phyloP scores from a whole-genome alignment of 2,113 vertebrate species.

The Ibidorhyncha struthersii region DNA sequence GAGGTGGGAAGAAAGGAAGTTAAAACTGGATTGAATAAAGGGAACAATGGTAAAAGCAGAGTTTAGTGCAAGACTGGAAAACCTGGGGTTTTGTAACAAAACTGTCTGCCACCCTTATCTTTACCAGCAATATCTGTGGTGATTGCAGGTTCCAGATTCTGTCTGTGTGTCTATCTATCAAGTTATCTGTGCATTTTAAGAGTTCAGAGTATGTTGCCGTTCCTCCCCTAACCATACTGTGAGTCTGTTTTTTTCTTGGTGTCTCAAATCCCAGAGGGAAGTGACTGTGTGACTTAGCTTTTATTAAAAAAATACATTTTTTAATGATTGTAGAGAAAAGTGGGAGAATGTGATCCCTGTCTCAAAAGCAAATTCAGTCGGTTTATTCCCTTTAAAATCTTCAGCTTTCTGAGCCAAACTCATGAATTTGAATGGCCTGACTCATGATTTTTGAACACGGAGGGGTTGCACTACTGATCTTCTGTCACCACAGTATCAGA shows the following conservation, averaged over 20 bases:
- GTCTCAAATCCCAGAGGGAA: conserved; percentile 11
- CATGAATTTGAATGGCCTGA: not conserved
- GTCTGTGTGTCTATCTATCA: not conserved
- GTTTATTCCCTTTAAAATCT: not conserved
- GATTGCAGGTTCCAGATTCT: conserved; percentile 6
- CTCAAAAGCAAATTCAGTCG: not conserved
- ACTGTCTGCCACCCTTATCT: conserved; percentile 21
- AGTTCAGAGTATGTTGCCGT: not conserved
- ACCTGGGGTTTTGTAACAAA: conserved; percentile 12
- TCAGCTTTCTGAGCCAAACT: not conserved
- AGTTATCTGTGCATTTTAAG: conserved; percentile 20
- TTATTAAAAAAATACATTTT: not conserved
- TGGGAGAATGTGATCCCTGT: not conserved
- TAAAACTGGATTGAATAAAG: conserved; percentile 9
- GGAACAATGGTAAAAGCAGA: conserved; percentile 9
- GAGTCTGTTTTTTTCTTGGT: not conserved
- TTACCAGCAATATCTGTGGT: not conserved
- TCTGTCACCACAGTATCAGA: not conserved
- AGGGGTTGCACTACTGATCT: not conserved
- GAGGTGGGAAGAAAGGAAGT: conserved; percentile 60
- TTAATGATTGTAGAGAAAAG: not conserved
- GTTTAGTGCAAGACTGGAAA: not conserved
- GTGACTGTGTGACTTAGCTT: not conserved
- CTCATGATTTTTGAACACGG: not conserved
- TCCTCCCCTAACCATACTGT: not conserved